Evolutionary conservation across 2,888 invertebrate genomes (phyloP).

Genomic region (Callyntrura guangdongensis): DNA sequence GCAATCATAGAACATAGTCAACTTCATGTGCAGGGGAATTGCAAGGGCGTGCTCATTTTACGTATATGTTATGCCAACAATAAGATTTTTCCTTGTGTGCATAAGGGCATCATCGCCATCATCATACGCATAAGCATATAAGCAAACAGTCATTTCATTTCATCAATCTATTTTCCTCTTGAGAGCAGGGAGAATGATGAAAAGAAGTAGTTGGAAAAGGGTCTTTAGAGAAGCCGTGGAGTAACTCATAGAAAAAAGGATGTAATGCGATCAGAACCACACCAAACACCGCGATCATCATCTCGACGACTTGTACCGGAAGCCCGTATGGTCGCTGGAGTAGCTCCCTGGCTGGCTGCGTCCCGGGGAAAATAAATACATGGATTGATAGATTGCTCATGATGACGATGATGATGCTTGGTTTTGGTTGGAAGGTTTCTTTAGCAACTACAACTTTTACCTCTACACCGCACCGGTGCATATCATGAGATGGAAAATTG

Average conservation of each 20-base stretch:
- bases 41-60: slow-evolving; percentile 64
- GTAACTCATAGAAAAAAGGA: slow-evolving; percentile 38
- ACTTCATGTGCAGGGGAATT: not conserved
- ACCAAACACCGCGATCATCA: slow-evolving; percentile 9
- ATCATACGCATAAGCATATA: slow-evolving; percentile 45
- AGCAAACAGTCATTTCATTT: slow-evolving; percentile 74
- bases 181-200: slow-evolving; percentile 46
- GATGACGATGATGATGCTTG: slow-evolving; percentile 63
- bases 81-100: slow-evolving; percentile 58
- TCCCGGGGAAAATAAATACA: slow-evolving; percentile 70
- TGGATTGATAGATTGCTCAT: slow-evolving; percentile 70
- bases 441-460: slow-evolving; percentile 50
- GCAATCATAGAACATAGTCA: not conserved
- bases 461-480: slow-evolving; percentile 12
- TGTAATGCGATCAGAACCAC: too few relatives aligned
- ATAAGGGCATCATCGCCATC: slow-evolving; percentile 37
- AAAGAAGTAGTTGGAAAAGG: slow-evolving; percentile 59
- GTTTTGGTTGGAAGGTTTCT: slow-evolving; percentile 62
- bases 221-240: slow-evolving; percentile 42
- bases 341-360: slow-evolving; percentile 10
- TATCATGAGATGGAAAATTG: slow-evolving; percentile 58
- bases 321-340: slow-evolving; percentile 26
- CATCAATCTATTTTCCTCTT: slow-evolving; percentile 76
- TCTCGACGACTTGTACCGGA: slow-evolving; percentile 31
- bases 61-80: slow-evolving; percentile 58